A percentile compares a stretch with the other conserved stretches of the same genome.
Conservation (phyloP, 2,113 vertebrate genomes). For the Poicephalus gulielmi region DNA sequence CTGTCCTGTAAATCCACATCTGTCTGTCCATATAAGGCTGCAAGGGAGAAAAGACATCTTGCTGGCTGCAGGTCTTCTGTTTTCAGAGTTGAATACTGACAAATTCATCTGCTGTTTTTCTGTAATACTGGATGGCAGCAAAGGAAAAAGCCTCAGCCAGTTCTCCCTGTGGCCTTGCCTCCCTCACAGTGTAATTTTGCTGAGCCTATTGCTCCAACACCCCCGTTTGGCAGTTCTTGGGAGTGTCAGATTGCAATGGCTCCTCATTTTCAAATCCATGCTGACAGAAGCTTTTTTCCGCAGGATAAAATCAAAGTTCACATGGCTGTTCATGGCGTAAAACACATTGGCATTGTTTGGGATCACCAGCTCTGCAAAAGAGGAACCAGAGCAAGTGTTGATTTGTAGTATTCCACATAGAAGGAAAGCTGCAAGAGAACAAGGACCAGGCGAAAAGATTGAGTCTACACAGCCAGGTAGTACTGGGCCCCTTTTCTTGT, state of each 20-base stretch:
- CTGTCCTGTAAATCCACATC: background rate
- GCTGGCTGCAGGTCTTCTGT: background rate
- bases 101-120: background rate
- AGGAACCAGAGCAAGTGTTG: background rate
- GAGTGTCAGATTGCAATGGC: constrained; percentile 79
- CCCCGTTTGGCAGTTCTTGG: constrained; percentile 78
- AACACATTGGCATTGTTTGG: constrained; percentile 91
- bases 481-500: too few species aligned
- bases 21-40: background rate
- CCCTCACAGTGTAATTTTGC: constrained; percentile 83
- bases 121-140: background rate
- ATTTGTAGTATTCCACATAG: fast-evolving
- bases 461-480: fast-evolving
- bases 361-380: constrained; percentile 85
- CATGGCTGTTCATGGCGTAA: constrained; percentile 94
- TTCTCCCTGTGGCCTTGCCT: background rate
- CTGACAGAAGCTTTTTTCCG: constrained; percentile 71
- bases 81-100: background rate
- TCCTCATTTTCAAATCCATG: constrained; percentile 71
- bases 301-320: constrained; percentile 91
- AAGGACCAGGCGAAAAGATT: fast-evolving
- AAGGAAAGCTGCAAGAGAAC: background rate
- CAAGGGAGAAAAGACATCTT: background rate
- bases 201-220: constrained; percentile 80
- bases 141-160: background rate